Conservation (phyloP, 1,140 invertebrate species). For the Eueides isabella region DNA sequence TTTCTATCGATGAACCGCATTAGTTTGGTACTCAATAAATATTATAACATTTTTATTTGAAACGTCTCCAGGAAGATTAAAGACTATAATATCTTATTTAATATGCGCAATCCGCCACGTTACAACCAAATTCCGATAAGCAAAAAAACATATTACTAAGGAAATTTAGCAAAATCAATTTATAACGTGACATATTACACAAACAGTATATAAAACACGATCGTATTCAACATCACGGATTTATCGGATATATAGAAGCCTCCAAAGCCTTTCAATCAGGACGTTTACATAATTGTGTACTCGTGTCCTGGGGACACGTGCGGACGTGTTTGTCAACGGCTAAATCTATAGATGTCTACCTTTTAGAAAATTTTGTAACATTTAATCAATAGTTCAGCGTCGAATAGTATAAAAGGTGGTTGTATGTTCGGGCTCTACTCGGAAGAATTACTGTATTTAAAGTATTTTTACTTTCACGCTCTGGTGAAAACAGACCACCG, state of each 20-base stretch:
- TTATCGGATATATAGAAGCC: slow-evolving; percentile 3
- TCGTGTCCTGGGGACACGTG: neutral
- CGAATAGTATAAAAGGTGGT: too few species aligned
- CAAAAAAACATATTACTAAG: neutral
- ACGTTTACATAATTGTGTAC: slow-evolving; percentile 23
- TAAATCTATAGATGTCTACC: neutral
- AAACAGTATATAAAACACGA: slow-evolving; percentile 11
- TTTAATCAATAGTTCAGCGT: neutral
- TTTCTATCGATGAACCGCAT: too few species aligned
- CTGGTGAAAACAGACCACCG: too few species aligned
- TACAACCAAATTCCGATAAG: neutral
- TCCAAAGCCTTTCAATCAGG: slow-evolving; percentile 20
- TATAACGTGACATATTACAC: neutral
- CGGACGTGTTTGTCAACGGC: neutral
- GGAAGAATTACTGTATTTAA: too few species aligned
- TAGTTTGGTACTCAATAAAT: too few species aligned
- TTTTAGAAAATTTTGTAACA: neutral
- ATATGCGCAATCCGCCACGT: too few species aligned
- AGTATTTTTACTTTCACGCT: too few species aligned
- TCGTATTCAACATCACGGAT: slow-evolving; percentile 25
- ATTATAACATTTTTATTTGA: too few species aligned
- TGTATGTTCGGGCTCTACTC: too few species aligned
- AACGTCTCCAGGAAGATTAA: too few species aligned
- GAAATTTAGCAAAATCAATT: neutral
- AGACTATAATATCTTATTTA: too few species aligned